Conservation (phyloP, 2,113 vertebrate genomes). For the Thamnophis sirtalis region DNA sequence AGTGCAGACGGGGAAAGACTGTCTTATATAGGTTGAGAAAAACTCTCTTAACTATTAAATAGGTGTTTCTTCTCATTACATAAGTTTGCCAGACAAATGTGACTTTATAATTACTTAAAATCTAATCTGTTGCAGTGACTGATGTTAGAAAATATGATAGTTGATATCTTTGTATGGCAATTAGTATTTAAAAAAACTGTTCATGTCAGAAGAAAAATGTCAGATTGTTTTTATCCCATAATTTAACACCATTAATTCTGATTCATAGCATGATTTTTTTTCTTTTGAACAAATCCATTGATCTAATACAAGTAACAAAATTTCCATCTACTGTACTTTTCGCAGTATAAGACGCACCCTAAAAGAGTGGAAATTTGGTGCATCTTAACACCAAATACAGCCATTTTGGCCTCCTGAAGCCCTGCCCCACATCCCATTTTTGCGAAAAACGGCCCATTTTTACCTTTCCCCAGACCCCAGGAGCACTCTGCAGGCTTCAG, state of each 20-base stretch:
- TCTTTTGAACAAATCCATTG: not conserved
- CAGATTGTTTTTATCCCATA: conserved; percentile 20
- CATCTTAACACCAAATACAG: no score
- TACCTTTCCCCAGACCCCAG: no score
- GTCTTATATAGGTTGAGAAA: not conserved
- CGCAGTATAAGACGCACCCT: no score
- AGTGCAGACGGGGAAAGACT: not conserved
- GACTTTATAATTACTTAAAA: conserved; percentile 6
- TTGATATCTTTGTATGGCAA: not conserved
- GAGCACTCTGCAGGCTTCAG: no score
- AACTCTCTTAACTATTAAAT: not conserved
- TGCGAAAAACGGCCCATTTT: no score
- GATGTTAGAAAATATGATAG: not conserved
- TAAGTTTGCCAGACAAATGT: not conserved
- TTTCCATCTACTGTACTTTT: not conserved
- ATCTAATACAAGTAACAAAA: not conserved
- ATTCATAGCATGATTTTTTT: not conserved
- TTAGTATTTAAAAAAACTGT: conserved; percentile 17
- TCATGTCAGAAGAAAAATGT: not conserved
- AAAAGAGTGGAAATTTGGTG: no score
- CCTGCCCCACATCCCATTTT: no score
- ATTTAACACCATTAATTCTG: conserved; percentile 32
- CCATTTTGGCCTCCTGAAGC: no score
- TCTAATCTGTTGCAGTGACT: not conserved
- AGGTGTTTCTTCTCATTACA: not conserved